Evolutionary conservation across 2,113 vertebrate species (phyloP).

Genomic region (Neogobius melanostomus): DNA sequence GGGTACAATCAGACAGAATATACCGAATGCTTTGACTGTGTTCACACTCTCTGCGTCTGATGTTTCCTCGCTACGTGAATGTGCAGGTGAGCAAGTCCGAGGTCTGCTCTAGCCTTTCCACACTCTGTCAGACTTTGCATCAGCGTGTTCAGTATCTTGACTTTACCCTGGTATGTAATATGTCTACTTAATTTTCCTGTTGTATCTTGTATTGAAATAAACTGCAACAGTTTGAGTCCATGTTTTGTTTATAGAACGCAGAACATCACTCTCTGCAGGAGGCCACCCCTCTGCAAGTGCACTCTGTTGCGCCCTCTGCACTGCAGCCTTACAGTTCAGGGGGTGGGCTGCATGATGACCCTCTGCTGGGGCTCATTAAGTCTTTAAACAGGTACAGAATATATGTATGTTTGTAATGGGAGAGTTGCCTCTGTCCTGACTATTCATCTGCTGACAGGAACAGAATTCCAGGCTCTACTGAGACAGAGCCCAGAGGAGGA

Average conservation of each 20-base stretch:
- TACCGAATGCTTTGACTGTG: not conserved
- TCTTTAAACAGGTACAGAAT: conserved; percentile 39
- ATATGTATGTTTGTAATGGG: not conserved
- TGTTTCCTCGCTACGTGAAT: not conserved
- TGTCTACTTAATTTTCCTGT: not conserved
- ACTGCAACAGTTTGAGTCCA: not conserved
- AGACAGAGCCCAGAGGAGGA: not conserved
- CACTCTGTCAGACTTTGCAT: conserved; percentile 34
- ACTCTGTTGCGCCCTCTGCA: not conserved
- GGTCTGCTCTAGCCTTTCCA: conserved; percentile 32
- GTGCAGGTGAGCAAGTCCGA: conserved; percentile 43
- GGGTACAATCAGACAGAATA: not conserved
- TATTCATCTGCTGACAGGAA: conserved; percentile 16
- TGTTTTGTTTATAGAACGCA: conserved; percentile 3
- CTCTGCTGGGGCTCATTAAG: conserved; percentile 28
- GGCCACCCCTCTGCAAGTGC: not conserved
- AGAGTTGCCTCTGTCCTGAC: not conserved
- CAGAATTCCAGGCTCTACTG: not conserved
- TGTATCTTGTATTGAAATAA: not conserved
- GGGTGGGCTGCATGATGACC: conserved; percentile 27
- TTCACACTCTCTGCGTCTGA: not conserved
- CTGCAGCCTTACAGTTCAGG: conserved; percentile 18
- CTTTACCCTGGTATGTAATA: conserved; percentile 28
- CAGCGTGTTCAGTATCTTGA: conserved; percentile 45
- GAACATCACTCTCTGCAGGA: not conserved